Conservation (phyloP, 2,797 vertebrate genomes). For the Kryptolebias ocellatus region DNA sequence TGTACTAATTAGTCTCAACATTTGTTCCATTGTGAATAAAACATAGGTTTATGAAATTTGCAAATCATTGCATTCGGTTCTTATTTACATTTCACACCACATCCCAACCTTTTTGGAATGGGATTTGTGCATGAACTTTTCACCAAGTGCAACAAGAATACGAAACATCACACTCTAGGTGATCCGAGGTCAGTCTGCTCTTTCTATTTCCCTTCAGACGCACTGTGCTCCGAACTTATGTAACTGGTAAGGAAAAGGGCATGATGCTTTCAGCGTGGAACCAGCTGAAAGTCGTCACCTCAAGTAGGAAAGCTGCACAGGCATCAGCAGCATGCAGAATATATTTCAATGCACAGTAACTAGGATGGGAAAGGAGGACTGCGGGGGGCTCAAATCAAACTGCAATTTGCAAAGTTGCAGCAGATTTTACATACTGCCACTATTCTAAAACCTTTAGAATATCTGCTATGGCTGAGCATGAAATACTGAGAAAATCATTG, state of each 20-base stretch:
- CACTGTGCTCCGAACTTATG: conserved; percentile 51
- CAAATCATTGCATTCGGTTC: too few relatives aligned
- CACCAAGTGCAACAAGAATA: conserved; percentile 6
- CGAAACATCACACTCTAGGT: conserved; percentile 34
- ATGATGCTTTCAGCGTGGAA: conserved; percentile 18
- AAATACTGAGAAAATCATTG: neutral
- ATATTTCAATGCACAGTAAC: neutral
- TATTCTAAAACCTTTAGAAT: conserved; percentile 1
- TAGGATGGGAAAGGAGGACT: neutral
- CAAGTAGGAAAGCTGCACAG: conserved; percentile 31
- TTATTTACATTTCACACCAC: too few relatives aligned
- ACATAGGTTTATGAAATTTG: too few relatives aligned
- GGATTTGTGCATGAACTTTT: conserved; percentile 1
- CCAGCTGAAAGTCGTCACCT: conserved; percentile 46
- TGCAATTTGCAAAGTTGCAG: neutral
- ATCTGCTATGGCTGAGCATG: neutral
- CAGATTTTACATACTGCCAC: conserved; percentile 2
- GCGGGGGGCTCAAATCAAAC: neutral
- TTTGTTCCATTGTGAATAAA: too few relatives aligned
- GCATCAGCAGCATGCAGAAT: conserved; percentile 10
- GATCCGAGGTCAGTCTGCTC: conserved; percentile 48
- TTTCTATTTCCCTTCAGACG: conserved; percentile 39
- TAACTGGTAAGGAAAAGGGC: conserved; percentile 56
- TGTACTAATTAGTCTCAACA: too few relatives aligned
- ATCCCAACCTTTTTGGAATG: too few relatives aligned